phyloP scores from a whole-genome alignment of 2,113 vertebrate genomes.

The Cyprinodon brontotheroides region DNA sequence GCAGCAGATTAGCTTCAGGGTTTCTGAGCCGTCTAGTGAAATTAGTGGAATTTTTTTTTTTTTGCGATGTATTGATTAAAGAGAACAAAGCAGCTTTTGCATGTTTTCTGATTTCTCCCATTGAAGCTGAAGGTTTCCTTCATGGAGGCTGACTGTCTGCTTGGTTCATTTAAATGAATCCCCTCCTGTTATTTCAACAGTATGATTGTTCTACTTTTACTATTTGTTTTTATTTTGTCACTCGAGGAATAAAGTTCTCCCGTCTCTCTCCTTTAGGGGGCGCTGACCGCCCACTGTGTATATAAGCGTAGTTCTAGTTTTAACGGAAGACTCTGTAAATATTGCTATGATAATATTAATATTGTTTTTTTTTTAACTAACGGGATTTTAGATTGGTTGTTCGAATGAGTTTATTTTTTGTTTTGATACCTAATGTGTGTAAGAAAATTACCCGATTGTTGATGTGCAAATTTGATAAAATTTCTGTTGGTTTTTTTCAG shows the following conservation, averaged over 20 bases:
- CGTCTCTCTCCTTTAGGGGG: constrained; percentile 38
- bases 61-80: background rate
- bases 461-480: constrained; percentile 58
- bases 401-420: constrained; percentile 51
- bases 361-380: constrained; percentile 64
- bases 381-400: constrained; percentile 67
- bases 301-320: constrained; percentile 50
- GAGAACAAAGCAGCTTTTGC: background rate
- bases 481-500: constrained; percentile 32
- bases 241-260: constrained; percentile 62
- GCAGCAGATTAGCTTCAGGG: background rate
- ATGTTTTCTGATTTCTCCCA: background rate
- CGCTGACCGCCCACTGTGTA: constrained; percentile 55
- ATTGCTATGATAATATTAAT: constrained; percentile 65
- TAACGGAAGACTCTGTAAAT: constrained; percentile 65
- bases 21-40: background rate
- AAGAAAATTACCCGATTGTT: constrained; percentile 44
- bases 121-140: background rate
- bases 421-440: constrained; percentile 62
- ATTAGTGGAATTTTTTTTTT: too few species aligned
- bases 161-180: background rate
- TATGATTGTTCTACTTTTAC: constrained; percentile 2
- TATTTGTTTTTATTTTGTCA: constrained; percentile 11
- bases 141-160: background rate
- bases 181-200: constrained; percentile 42